These are phyloP conservation scores for Diadema setosum DNA, from an alignment of 35 echinoderm and acorn worm species.

Conservation along the genomic window DNA sequence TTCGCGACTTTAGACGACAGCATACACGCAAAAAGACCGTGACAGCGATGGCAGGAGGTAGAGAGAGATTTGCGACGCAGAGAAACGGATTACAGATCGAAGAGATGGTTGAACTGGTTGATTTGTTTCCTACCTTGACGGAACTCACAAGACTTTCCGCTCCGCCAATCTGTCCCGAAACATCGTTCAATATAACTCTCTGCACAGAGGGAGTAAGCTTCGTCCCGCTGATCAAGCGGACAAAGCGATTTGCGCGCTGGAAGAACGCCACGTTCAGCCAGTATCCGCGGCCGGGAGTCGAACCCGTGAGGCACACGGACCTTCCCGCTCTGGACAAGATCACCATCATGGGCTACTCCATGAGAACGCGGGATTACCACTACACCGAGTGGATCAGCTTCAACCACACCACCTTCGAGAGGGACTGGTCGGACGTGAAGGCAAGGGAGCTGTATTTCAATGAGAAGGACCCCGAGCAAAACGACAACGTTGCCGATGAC, in stretches of 20 bases:
- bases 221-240: slow-evolving; percentile 33
- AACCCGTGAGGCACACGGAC: slow-evolving; percentile 34
- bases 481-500: slow-evolving; percentile 77
- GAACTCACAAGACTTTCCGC: slow-evolving; percentile 47
- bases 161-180: slow-evolving; percentile 55
- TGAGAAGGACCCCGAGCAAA: slow-evolving; percentile 48
- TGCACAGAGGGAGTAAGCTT: slow-evolving; percentile 83
- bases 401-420: slow-evolving; percentile 41
- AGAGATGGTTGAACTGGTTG: slow-evolving; percentile 72
- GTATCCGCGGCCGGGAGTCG: slow-evolving; percentile 81
- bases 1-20: no score
- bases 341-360: slow-evolving; percentile 91
- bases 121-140: slow-evolving; percentile 76
- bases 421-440: slow-evolving; percentile 78
- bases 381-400: slow-evolving; percentile 97
- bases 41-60: no score
- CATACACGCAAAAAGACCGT: no score
- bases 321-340: slow-evolving; percentile 58
- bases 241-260: neutral
- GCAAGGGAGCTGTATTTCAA: slow-evolving; percentile 78
- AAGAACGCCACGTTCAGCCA: slow-evolving; percentile 88
- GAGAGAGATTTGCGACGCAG: no score
- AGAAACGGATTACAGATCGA: no score
- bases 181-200: slow-evolving; percentile 25
- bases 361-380: slow-evolving; percentile 37